Percentiles rank a stretch among this genome's conserved stretches.
phyloP scores from a whole-genome alignment of 1,140 invertebrate genomes.

The Planococcus citri region DNA sequence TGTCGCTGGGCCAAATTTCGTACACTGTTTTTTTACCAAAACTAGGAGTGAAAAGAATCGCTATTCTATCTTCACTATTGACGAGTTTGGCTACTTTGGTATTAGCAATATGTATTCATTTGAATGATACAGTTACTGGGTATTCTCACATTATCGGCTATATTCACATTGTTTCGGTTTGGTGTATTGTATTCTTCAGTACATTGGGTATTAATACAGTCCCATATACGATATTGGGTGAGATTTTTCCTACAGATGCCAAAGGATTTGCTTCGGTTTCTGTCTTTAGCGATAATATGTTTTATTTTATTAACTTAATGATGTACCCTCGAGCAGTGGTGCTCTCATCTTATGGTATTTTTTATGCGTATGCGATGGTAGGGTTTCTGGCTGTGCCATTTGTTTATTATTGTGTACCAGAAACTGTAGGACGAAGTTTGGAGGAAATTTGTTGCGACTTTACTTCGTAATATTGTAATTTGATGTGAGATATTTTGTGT shows the following conservation, averaged over 20 bases:
- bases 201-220: conserved; percentile 43
- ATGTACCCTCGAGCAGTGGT: conserved; percentile 47
- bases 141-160: neutral
- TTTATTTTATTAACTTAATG: conserved; percentile 60
- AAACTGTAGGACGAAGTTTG: conserved; percentile 63
- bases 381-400: conserved; percentile 54
- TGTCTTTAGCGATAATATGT: conserved; percentile 37
- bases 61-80: conserved; percentile 39
- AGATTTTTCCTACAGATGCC: conserved; percentile 35
- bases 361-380: conserved; percentile 54
- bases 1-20: conserved; percentile 39
- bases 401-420: conserved; percentile 53
- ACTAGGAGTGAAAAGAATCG: conserved; percentile 39
- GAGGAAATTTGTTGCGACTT: too few species aligned
- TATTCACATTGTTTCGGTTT: neutral
- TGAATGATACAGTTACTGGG: neutral
- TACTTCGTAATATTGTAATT: too few species aligned
- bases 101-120: conserved; percentile 21
- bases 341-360: conserved; percentile 43
- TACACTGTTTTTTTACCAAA: conserved; percentile 41
- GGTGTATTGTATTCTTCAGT: conserved; percentile 40
- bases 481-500: too few species aligned
- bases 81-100: conserved; percentile 42
- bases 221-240: conserved; percentile 48
- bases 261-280: conserved; percentile 38